Percentiles rank a stretch among this genome's conserved stretches.
phyloP scores from a whole-genome alignment of 1,140 invertebrate genomes.

The Drosophila pallidifrons region DNA sequence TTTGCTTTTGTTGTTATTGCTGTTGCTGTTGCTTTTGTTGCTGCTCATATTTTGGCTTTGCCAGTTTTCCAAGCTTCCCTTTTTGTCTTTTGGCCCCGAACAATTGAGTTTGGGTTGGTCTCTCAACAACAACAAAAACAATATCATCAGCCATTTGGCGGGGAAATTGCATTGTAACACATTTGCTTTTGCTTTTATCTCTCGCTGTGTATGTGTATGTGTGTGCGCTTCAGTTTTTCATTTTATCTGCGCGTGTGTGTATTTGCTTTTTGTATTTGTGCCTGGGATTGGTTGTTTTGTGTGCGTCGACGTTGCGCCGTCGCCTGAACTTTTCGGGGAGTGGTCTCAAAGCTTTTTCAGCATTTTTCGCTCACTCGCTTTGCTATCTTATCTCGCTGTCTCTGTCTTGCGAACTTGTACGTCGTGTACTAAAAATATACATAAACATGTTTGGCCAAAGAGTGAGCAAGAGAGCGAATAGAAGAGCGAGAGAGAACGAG shows the following conservation, averaged over 20 bases:
- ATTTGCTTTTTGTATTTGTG: conserved; percentile 66
- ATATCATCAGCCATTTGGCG: conserved; percentile 57
- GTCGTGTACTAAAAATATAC: conserved; percentile 67
- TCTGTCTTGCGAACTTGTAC: conserved; percentile 44
- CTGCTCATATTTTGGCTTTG: conserved; percentile 70
- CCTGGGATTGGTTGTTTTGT: conserved; percentile 84
- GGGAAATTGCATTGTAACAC: conserved; percentile 83
- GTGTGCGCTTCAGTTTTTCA: conserved; percentile 57
- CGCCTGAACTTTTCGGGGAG: conserved; percentile 82
- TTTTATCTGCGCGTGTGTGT: conserved; percentile 34
- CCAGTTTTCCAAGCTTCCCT: conserved; percentile 72
- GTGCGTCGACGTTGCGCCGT: conserved; percentile 72
- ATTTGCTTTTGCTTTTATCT: conserved; percentile 61
- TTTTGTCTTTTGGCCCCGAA: conserved; percentile 58
- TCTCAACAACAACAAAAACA: conserved; percentile 48
- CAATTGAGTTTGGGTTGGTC: conserved; percentile 83
- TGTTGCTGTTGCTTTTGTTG: conserved; percentile 39
- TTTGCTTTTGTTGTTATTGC: conserved; percentile 48
- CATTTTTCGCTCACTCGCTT: conserved; percentile 43
- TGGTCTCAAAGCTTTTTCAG: conserved; percentile 82
- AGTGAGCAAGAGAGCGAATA: not conserved
- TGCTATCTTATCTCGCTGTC: conserved; percentile 32
- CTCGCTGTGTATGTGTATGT: conserved; percentile 32
- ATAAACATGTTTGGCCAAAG: conserved; percentile 49
- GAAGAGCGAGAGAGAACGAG: not conserved